A percentile compares a stretch with the other conserved stretches of the same genome.
phyloP scores from a whole-genome alignment of 2,888 invertebrate species.

The Hirtodrosophila cameraria region DNA sequence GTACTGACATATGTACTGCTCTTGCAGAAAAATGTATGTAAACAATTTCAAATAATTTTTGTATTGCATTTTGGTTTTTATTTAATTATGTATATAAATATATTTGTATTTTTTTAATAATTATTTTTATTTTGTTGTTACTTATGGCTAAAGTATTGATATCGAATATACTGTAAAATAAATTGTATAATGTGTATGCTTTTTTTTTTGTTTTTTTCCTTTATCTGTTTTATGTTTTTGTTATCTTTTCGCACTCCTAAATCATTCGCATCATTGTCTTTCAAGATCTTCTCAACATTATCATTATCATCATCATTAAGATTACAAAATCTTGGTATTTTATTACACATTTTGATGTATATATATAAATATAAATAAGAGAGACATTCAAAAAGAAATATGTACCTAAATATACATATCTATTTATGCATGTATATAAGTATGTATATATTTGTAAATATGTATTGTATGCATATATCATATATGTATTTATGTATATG shows the following conservation, averaged over 20 bases:
- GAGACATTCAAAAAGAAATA: slow-evolving; percentile 51
- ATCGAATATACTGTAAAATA: slow-evolving; percentile 79
- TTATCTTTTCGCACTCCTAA: slow-evolving; percentile 6
- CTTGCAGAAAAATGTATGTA: too few relatives aligned
- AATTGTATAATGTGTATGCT: slow-evolving; percentile 70
- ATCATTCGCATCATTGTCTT: slow-evolving; percentile 11
- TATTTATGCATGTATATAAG: slow-evolving; percentile 26
- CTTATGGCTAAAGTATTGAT: slow-evolving; percentile 76
- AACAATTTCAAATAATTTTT: slow-evolving; percentile 5
- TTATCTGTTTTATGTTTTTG: slow-evolving; percentile 9
- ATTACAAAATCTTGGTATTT: slow-evolving; percentile 21
- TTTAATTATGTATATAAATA: slow-evolving; percentile 79
- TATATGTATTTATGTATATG: slow-evolving; percentile 48
- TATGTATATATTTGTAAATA: slow-evolving; percentile 42
- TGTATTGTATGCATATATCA: slow-evolving; percentile 24
- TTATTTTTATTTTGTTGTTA: slow-evolving; percentile 54
- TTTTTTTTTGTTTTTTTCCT: slow-evolving; percentile 16
- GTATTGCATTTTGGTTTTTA: slow-evolving; percentile 58
- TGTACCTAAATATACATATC: slow-evolving; percentile 54
- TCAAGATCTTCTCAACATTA: slow-evolving; percentile 13
- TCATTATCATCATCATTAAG: slow-evolving; percentile 26
- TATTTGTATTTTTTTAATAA: slow-evolving; percentile 65
- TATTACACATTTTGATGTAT: slow-evolving; percentile 28
- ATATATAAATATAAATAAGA: slow-evolving; percentile 52
- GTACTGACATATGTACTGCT: too few relatives aligned